Evolutionary conservation across 2,888 invertebrate species (phyloP), one percentile per base, ranked within the genome.

Genomic region (Cheilosia pagana): DNA sequence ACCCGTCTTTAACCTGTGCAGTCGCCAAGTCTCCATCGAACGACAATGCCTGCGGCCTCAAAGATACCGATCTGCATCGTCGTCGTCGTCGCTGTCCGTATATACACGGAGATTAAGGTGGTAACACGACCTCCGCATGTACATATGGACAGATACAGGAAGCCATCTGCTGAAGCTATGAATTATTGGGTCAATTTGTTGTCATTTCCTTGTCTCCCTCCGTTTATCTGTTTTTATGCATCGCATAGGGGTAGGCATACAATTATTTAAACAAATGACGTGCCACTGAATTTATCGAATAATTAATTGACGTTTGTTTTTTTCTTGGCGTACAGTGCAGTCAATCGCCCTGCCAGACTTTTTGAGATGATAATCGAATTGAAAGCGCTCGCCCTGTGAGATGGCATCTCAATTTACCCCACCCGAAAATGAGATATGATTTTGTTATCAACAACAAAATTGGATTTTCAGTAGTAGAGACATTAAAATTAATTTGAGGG

Each of bases 171-270:
- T 78, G 68, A 63, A 55, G 57, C 52, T 43, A 79, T 83, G 79
- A 83, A 23, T 83, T 83, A 83, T 78, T 83, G 68, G 79, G 79
- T 79, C 74, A 83, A 70, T 79, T 83, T 78, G 70, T 74, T 75
- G 83, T 76, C 67, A 60, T 77, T 72, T 78, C 63, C 67, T 70
- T 79, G 63, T 41, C 55, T 72, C 35, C 70, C 45, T 45, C 28
- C n/a, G 53, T 39, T 16, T 65, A n/a, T 77, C 62, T 60, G 60
- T 43, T 76, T 53, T 60, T 55, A 28, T 57, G 59, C 70, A 59
- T 72, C 52, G 41, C 21, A 50, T 59, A 63, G 48, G 35, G 23
- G 28, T 25, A 53, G 3, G 59, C 63, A 45, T 71, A 28, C 57
- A 63, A 65, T 76, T 48, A 72, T 63, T 74, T 43, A 57, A 78